Percentiles rank a stretch among this genome's conserved stretches.
phyloP scores from a whole-genome alignment of 2,797 vertebrate species.

The Chrosomus eos region DNA sequence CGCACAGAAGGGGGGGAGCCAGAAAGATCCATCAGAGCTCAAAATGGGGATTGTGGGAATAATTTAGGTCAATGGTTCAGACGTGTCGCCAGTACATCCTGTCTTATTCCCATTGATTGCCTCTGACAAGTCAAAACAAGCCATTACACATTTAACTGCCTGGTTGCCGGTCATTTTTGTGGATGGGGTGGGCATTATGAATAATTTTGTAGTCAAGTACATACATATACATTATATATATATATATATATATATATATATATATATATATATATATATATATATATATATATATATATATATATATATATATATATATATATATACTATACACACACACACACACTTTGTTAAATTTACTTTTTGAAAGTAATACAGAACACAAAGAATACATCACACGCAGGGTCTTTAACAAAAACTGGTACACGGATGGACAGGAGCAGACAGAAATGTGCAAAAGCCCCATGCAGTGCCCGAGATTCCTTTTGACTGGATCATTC shows the following conservation, averaged over 20 bases:
- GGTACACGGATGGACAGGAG: not conserved
- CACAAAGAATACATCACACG: not conserved
- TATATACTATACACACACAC: too few relatives aligned
- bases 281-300: too few relatives aligned
- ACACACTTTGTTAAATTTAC: too few relatives aligned
- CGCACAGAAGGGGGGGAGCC: not conserved
- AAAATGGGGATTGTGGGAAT: constrained; percentile 12
- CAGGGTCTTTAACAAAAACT: not conserved
- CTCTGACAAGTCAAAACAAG: constrained; percentile 13
- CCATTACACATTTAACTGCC: constrained; percentile 1
- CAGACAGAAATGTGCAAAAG: constrained; percentile 14
- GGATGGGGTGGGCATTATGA: not conserved
- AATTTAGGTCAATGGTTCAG: not conserved
- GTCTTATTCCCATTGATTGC: constrained; percentile 24
- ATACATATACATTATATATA: too few relatives aligned
- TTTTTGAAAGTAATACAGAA: too few relatives aligned
- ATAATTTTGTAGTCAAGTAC: not conserved
- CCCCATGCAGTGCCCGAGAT: constrained; percentile 36
- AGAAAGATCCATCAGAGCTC: not conserved
- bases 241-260: too few relatives aligned
- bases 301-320: too few relatives aligned
- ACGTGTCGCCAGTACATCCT: not conserved
- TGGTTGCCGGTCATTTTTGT: not conserved
- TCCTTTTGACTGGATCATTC: constrained; percentile 55
- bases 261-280: too few relatives aligned